Evolutionary conservation across 1,140 invertebrate species (phyloP), one percentile per base, ranked within the genome.

Genomic region (Drosophila equinoxialis): DNA sequence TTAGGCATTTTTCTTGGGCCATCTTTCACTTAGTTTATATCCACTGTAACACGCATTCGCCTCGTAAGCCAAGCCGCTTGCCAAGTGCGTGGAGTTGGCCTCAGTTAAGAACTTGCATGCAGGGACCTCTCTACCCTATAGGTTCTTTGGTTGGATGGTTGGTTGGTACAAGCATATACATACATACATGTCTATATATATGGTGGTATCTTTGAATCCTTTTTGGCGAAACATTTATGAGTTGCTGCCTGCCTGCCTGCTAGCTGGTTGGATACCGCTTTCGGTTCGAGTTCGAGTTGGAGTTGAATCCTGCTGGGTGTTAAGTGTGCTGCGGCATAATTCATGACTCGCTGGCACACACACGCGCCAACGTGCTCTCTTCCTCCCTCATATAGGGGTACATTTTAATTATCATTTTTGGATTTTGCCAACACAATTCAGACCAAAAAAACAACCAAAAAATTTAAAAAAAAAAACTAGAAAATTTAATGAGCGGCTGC

Each of bases 401-500:
- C 39, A 62, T 62, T 62, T 62, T 62, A 62, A 62, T 62, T 62
- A 62, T 62, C 60, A 62, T 62, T 62, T 60, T 62, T 39, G 23
- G 20, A 42, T 62, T 51, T 51, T 51, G 10, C 41, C 60, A 11
- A 37, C 33, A 59, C 30, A 33, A 23, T 42, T 61, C 2, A 23
- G 8, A 26, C 6, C 1, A 37, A 37, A 37, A 37, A 37, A 8
- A 23, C 2, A 3, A 23, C n/a, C n/a, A 37, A 37, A 35, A 8
- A 35, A 35, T 8, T 17, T 17, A 10, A 37, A 10, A 10, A 17
- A 48, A 48, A 20, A 42, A 62, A 45, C 60, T 62, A 62, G 17
- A 20, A 62, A 62, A 62, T 62, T 62, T 62, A 62, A 62, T 62
- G 60, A 62, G 60, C 39, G 41, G 10, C 17, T 26, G 60, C 60